Evolutionary conservation across 2,888 invertebrate genomes (phyloP).

Genomic region (Melieria omissa): DNA sequence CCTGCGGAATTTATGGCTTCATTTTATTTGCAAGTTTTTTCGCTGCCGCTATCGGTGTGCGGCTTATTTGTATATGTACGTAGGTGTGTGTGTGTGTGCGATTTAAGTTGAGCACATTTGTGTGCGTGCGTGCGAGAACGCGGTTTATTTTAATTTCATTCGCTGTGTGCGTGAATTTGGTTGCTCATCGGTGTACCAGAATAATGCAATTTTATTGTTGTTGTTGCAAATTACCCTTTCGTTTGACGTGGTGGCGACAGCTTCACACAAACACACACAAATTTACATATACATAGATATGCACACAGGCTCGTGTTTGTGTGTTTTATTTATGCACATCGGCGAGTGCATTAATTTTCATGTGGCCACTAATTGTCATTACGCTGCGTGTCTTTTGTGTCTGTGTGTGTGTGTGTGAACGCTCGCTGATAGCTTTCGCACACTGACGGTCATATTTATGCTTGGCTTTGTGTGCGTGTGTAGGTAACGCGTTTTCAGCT

Average conservation of each 20-base stretch:
- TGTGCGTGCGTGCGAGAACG: not conserved
- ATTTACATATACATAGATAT: too few relatives aligned
- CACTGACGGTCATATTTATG: too few relatives aligned
- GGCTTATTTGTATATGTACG: conserved; percentile 40
- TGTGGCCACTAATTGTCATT: too few relatives aligned
- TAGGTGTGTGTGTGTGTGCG: conserved; percentile 19
- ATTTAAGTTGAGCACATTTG: not conserved
- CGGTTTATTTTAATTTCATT: conserved; percentile 40
- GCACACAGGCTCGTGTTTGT: too few relatives aligned
- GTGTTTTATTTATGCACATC: too few relatives aligned
- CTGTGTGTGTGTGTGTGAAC: too few relatives aligned
- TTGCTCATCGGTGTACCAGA: conserved; percentile 54
- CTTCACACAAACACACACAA: not conserved
- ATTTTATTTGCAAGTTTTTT: conserved; percentile 20
- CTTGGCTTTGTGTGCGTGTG: too few relatives aligned
- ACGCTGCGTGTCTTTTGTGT: too few relatives aligned
- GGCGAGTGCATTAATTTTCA: too few relatives aligned
- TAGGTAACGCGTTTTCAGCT: too few relatives aligned
- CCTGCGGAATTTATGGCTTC: conserved; percentile 43
- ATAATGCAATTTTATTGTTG: conserved; percentile 52
- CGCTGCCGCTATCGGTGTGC: too few relatives aligned
- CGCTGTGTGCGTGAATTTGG: conserved; percentile 56
- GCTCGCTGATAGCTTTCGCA: too few relatives aligned
- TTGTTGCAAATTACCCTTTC: conserved; percentile 34
- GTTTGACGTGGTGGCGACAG: conserved; percentile 33